Percentiles rank a stretch among this genome's conserved stretches.
These are phyloP conservation scores for Drosophila neotestacea DNA, from an alignment of 2,888 invertebrate species.

Conservation along the genomic window DNA sequence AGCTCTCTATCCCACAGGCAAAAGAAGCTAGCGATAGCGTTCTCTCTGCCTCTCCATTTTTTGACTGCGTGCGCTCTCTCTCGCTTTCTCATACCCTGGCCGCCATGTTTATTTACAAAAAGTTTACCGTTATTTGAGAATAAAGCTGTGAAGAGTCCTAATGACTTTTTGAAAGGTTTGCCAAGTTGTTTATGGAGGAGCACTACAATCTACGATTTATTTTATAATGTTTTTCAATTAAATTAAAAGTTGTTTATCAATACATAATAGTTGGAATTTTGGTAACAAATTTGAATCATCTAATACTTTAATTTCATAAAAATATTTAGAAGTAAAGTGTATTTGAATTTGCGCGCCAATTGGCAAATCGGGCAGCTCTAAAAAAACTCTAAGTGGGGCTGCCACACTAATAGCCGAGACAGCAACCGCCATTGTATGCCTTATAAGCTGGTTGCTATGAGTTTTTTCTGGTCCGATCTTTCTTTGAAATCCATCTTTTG, in stretches of 20 bases:
- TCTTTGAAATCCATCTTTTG: too few species aligned
- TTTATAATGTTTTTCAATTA: too few species aligned
- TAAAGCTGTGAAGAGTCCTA: conserved; percentile 17
- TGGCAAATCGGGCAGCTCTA: conserved; percentile 5
- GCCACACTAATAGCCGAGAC: conserved; percentile 28
- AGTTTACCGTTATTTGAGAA: conserved; percentile 63
- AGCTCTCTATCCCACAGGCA: conserved; percentile 67
- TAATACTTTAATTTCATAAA: too few species aligned
- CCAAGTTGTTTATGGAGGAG: not conserved
- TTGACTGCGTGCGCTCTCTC: conserved; percentile 27
- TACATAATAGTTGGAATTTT: too few species aligned
- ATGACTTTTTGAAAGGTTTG: not conserved
- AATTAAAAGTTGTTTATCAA: too few species aligned
- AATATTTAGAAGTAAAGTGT: too few species aligned
- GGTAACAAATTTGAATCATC: too few species aligned
- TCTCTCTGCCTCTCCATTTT: conserved; percentile 29
- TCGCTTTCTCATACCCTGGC: conserved; percentile 57
- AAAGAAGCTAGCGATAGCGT: conserved; percentile 11
- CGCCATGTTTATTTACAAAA: conserved; percentile 78
- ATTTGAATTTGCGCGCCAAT: conserved; percentile 8
- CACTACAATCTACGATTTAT: too few species aligned
- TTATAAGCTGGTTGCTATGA: conserved; percentile 3
- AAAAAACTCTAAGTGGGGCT: not conserved
- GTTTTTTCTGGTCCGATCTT: too few species aligned
- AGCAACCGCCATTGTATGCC: not conserved